Evolutionary conservation across 2,888 invertebrate genomes (phyloP).

Genomic region (Machimus atricapillus): DNA sequence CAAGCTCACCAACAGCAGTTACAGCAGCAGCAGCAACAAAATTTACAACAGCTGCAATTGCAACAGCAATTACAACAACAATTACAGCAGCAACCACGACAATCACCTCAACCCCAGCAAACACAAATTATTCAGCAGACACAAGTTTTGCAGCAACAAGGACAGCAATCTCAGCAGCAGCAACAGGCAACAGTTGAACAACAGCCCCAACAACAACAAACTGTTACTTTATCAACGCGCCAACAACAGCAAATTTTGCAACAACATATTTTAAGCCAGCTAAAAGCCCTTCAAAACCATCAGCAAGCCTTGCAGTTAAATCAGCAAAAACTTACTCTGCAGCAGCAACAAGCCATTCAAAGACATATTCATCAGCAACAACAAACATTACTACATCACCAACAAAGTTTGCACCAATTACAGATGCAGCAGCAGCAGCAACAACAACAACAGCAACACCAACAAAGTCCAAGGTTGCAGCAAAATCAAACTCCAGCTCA

Average conservation of each 20-base stretch:
- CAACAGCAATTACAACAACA: conserved; percentile 20
- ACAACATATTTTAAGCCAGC: conserved; percentile 53
- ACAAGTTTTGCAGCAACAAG: conserved; percentile 54
- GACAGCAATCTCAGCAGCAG: conserved; percentile 50
- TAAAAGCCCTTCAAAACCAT: conserved; percentile 46
- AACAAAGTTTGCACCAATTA: conserved; percentile 63
- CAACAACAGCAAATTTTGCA: conserved; percentile 54
- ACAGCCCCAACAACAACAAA: conserved; percentile 54
- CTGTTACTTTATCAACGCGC: conserved; percentile 55
- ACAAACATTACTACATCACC: conserved; percentile 57
- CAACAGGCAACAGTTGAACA: conserved; percentile 48
- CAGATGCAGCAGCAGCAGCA: conserved; percentile 55
- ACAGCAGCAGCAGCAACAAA: conserved; percentile 50
- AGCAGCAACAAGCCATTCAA: conserved; percentile 62
- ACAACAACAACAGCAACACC: conserved; percentile 50
- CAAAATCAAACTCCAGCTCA: conserved; percentile 60
- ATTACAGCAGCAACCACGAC: conserved; percentile 66
- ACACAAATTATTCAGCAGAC: conserved; percentile 62
- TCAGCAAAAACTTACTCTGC: conserved; percentile 56
- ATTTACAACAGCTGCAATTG: conserved; percentile 52
- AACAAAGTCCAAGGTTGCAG: conserved; percentile 57
- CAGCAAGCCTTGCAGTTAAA: conserved; percentile 55
- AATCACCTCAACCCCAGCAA: conserved; percentile 65
- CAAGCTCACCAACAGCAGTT: conserved; percentile 54
- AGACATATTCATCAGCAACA: conserved; percentile 68